Base-by-base conservation (phyloP, 1,140 invertebrate genomes). In the Thalassaphorura encarpata region DNA sequence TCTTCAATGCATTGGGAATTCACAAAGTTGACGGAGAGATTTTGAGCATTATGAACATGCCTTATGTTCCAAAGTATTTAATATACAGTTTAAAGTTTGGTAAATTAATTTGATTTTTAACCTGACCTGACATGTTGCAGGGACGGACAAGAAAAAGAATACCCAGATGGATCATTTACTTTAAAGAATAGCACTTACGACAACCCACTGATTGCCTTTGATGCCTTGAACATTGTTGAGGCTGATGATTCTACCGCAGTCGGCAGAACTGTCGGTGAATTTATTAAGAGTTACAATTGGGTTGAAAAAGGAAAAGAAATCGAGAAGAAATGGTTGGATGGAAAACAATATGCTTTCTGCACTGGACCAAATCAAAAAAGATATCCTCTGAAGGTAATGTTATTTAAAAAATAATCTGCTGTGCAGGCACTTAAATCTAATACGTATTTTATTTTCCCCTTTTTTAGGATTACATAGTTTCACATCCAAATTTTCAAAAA, bases 1-100 rank as follows among this genome's bases (percentile, higher is more conserved):
- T 87, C 64, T 86, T 89, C 63, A 79, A 84, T 55, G 84, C 80
- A 1, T 79, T 88, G 40, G 84, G 84, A 0, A 80, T 88, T 24
- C 5, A 2, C 1, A 47, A 52, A 19, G 46, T 47, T 0, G 19
- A 11, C 18, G 42, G 43, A 11, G 19, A 29, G 3, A 19, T 48
- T 15, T 21, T 54, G 13, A 49, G 33, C 5, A n/a, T 31, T 6
- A 48, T 48, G 11, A 24, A 26, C 3, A 26, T 48, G 19, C 26
- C 26, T 21, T 48, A 27, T n/a, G 18, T 29, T 21, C 26, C 46
- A 6, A 27, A 48, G 26, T 15, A 48, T n/a, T n/a, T n/a, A n/a
- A n/a, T n/a, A n/a, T n/a, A n/a, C n/a, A n/a, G n/a, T n/a, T n/a
- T n/a, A n/a, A n/a, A n/a, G n/a, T n/a, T n/a, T n/a, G n/a, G n/a